These are phyloP conservation scores for Reticulitermes lucifugus DNA, from an alignment of 2,888 invertebrate genomes.

Conservation along the genomic window DNA sequence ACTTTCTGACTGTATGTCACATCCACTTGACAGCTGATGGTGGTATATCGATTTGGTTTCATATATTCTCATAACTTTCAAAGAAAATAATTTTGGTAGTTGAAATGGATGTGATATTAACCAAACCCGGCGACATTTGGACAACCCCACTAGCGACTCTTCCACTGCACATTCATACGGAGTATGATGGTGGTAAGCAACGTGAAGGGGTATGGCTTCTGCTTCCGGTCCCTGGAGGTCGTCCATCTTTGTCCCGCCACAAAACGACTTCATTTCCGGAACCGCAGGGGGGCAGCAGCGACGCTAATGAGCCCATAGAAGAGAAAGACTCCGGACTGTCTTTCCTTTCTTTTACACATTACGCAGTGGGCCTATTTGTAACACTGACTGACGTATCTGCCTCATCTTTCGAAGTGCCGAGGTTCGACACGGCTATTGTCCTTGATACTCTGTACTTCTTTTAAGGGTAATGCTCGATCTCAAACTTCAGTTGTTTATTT, in stretches of 20 bases:
- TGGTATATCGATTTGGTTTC: too few species aligned
- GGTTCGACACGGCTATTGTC: too few species aligned
- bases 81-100: neutral
- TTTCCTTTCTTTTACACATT: neutral
- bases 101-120: neutral
- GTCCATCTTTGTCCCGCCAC: constrained; percentile 52
- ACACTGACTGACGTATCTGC: too few species aligned
- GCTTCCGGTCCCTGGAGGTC: constrained; percentile 48
- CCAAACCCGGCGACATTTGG: neutral
- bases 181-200: neutral
- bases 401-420: too few species aligned
- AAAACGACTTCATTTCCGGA: constrained; percentile 53
- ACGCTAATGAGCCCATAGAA: constrained; percentile 44
- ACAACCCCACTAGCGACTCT: neutral
- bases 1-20: too few species aligned
- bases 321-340: neutral
- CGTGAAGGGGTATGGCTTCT: constrained; percentile 18
- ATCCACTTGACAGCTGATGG: too few species aligned
- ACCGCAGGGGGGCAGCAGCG: constrained; percentile 39
- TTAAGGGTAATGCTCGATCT: too few species aligned
- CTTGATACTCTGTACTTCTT: too few species aligned
- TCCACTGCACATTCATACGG: neutral
- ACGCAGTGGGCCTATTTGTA: too few species aligned
- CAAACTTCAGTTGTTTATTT: too few species aligned
- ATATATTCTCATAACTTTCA: too few species aligned